These are phyloP conservation scores for Mythimna pallens DNA, from an alignment of 2,888 invertebrate genomes.

Conservation along the genomic window DNA sequence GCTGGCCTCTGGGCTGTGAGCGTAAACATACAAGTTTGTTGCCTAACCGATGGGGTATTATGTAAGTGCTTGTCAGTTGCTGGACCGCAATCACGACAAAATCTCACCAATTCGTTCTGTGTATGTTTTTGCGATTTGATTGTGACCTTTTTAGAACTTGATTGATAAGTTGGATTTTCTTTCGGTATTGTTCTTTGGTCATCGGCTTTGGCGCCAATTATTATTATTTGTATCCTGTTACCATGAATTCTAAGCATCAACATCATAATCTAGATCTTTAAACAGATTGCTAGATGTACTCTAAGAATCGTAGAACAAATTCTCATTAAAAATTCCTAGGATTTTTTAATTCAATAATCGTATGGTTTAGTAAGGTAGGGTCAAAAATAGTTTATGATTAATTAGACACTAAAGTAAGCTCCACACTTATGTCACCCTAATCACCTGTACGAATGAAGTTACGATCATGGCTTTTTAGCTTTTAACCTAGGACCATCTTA, in stretches of 20 bases:
- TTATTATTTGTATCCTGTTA: constrained; percentile 5
- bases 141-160: constrained; percentile 48
- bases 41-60: constrained; percentile 78
- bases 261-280: too few relatives aligned
- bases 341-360: background rate
- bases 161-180: constrained; percentile 49
- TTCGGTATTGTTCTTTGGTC: constrained; percentile 5
- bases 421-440: background rate
- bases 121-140: constrained; percentile 52
- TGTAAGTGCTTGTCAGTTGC: constrained; percentile 69
- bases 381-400: background rate
- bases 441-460: background rate
- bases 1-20: constrained; percentile 77
- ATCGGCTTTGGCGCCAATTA: background rate
- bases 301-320: background rate
- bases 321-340: background rate
- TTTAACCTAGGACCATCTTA: background rate
- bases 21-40: constrained; percentile 89
- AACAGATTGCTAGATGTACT: background rate
- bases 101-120: constrained; percentile 48
- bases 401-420: background rate
- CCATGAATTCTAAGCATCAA: background rate
- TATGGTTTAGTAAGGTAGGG: background rate
- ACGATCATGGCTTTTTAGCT: background rate
- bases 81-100: constrained; percentile 56